Conservation (phyloP, 1,140 invertebrate genomes). For the Drosophila sp. region DNA sequence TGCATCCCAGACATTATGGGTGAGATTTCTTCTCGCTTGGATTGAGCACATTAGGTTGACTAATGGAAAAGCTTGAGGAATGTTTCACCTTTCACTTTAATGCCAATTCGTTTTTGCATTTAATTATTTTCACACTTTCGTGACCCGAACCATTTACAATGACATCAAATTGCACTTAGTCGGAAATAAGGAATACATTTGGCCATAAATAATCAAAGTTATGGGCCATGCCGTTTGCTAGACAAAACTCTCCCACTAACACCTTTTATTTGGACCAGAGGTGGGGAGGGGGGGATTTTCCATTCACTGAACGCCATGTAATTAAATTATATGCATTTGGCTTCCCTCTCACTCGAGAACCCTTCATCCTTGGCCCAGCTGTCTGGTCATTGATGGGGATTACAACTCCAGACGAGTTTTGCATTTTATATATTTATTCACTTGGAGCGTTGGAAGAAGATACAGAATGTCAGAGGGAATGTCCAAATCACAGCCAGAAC, state of each 20-base stretch:
- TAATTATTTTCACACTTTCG: constrained; percentile 19
- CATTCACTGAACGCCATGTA: constrained; percentile 24
- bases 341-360: not conserved
- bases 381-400: constrained; percentile 12
- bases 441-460: constrained; percentile 10
- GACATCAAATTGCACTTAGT: constrained; percentile 38
- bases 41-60: not conserved
- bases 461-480: not conserved
- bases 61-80: not conserved
- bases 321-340: constrained; percentile 39
- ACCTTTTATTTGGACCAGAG: constrained; percentile 4
- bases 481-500: constrained; percentile 58
- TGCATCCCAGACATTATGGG: constrained; percentile 56
- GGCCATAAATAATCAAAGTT: constrained; percentile 20
- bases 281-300: constrained; percentile 4
- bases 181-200: constrained; percentile 1
- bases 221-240: not conserved
- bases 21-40: constrained; percentile 41
- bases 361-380: not conserved
- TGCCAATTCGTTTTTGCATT: not conserved
- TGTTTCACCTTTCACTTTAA: not conserved
- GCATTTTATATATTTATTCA: constrained; percentile 43
- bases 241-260: constrained; percentile 12
- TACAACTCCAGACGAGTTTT: constrained; percentile 26
- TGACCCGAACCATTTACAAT: constrained; percentile 25